Conservation (phyloP, 2,113 vertebrate genomes). For the Pedionomus torquatus region DNA sequence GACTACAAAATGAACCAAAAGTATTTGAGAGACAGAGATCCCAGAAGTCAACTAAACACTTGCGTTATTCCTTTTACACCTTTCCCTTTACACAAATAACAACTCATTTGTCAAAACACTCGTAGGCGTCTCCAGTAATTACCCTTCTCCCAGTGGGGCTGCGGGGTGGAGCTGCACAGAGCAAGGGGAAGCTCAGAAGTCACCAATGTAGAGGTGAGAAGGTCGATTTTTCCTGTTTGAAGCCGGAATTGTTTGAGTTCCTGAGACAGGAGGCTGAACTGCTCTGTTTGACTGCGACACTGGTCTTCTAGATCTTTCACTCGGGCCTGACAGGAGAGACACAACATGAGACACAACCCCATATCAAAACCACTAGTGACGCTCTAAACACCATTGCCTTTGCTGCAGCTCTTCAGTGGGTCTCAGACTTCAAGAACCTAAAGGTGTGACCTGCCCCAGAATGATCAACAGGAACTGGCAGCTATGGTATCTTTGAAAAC, state of each 20-base stretch:
- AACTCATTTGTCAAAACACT: background rate
- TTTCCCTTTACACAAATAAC: background rate
- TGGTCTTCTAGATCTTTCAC: conserved; percentile 95
- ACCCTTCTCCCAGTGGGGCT: conserved; percentile 48
- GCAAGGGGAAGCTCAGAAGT: conserved; percentile 63
- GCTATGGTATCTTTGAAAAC: background rate
- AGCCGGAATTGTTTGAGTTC: conserved; percentile 92
- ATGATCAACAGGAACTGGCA: background rate
- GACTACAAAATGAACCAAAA: background rate
- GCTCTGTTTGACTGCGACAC: conserved; percentile 92
- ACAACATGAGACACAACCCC: background rate
- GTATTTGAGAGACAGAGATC: background rate
- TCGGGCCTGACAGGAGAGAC: conserved; percentile 80
- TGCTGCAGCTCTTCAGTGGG: background rate
- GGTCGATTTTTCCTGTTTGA: conserved; percentile 87
- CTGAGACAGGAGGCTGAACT: conserved; percentile 90
- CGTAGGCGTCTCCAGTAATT: background rate
- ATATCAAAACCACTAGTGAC: background rate
- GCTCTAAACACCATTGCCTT: background rate
- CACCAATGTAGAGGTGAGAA: conserved; percentile 80
- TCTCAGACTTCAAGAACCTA: background rate
- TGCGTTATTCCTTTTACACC: background rate
- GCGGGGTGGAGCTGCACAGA: conserved; percentile 61
- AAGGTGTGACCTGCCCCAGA: background rate
- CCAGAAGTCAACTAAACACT: background rate